A percentile compares a stretch with the other conserved stretches of the same genome.
phyloP scores from a whole-genome alignment of 37 sponge, comb jelly and placozoan genomes.

The Cliona cf. orientalis region DNA sequence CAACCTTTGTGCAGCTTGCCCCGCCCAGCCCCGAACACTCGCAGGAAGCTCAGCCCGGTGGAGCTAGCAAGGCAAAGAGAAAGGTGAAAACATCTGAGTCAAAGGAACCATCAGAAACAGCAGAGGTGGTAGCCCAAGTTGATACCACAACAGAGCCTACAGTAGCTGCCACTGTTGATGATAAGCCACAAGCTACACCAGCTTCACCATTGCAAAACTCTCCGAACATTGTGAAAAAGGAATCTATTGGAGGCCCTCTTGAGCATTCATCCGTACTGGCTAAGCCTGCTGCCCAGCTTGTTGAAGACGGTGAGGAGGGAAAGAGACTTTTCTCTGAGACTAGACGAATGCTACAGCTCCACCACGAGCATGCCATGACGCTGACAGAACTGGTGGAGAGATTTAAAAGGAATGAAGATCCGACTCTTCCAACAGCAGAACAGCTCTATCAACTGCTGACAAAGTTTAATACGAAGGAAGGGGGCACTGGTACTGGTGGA shows the following conservation, averaged over 20 bases:
- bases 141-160: not conserved
- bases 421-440: slow-evolving; percentile 26
- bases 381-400: slow-evolving; percentile 36
- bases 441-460: slow-evolving; percentile 30
- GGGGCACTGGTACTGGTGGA: not conserved
- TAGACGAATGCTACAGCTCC: slow-evolving; percentile 42
- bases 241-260: not conserved
- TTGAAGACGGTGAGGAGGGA: slow-evolving; percentile 13
- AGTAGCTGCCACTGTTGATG: not conserved
- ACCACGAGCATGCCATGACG: slow-evolving; percentile 67
- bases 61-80: not conserved
- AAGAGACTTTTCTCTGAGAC: slow-evolving; percentile 65
- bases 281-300: not conserved
- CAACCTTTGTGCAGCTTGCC: not conserved
- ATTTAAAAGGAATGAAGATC: slow-evolving; percentile 41
- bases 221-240: not conserved
- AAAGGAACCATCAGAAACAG: too few species aligned
- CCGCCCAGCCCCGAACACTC: too few species aligned
- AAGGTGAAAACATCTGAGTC: too few species aligned
- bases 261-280: not conserved
- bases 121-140: too few species aligned
- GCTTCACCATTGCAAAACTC: too few species aligned
- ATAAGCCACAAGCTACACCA: not conserved
- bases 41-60: too few species aligned
- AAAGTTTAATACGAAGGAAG: slow-evolving; percentile 9